Percentiles rank a stretch among this genome's conserved stretches.
Conservation (phyloP, 2,888 invertebrate species). For the Heterodera filipjevi region DNA sequence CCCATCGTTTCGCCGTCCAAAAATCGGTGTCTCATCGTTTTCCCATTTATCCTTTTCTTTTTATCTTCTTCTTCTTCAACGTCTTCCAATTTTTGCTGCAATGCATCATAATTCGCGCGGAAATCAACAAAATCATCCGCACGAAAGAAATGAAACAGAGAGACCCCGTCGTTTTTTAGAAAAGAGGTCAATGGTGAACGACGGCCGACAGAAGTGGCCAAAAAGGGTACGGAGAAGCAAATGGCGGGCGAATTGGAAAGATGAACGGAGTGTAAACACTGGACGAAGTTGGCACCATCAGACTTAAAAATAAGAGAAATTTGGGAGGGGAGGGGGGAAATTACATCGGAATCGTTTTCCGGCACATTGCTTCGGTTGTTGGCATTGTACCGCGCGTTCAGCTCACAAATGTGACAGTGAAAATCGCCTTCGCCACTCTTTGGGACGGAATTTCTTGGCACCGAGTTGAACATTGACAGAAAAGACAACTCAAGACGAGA, state of each 20-base stretch:
- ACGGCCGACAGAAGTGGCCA: conserved; percentile 30
- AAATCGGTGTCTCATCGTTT: conserved; percentile 25
- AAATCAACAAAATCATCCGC: conserved; percentile 29
- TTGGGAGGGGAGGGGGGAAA: conserved; percentile 19
- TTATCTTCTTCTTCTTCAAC: conserved; percentile 31
- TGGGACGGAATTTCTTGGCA: conserved; percentile 8
- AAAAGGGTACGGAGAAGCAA: conserved; percentile 80
- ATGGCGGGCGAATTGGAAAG: conserved; percentile 85
- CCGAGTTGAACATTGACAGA: conserved; percentile 66
- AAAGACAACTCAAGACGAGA: conserved; percentile 89
- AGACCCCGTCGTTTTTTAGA: conserved; percentile 8
- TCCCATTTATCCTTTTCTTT: neutral
- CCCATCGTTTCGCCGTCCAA: conserved; percentile 21
- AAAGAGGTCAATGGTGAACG: neutral
- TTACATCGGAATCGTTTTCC: conserved; percentile 36
- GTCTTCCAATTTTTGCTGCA: conserved; percentile 25
- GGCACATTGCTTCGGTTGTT: neutral
- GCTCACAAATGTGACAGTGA: conserved; percentile 35
- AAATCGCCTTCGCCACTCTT: conserved; percentile 13
- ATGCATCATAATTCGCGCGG: conserved; percentile 19
- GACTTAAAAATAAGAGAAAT: neutral
- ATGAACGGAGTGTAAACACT: conserved; percentile 45
- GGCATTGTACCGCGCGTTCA: conserved; percentile 25
- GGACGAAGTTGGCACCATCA: conserved; percentile 38
- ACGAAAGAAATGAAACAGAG: conserved; percentile 36